Base-by-base conservation (phyloP, 2,888 invertebrate species). In the Tipula lateralis region DNA sequence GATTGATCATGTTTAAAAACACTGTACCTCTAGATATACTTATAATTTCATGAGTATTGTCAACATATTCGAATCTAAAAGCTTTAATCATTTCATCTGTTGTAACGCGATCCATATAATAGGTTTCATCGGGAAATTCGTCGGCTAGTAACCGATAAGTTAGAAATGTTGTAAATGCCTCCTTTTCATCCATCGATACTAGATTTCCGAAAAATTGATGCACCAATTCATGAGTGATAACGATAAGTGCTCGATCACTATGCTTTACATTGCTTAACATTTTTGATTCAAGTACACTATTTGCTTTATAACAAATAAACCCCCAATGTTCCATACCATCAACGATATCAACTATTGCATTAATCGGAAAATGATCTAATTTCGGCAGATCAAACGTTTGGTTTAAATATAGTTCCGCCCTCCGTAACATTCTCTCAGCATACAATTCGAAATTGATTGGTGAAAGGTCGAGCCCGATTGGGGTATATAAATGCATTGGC, bases 281-380 rank as follows among this genome's bases (percentile, higher is more conserved):
- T 13, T n/a, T 12, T 29, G 29, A 30, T 82, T 9, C 5, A n/a
- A 32, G 5, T 30, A 30, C 29, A 16, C 29, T 13, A 82, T 30
- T 30, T 32, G 32, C 82, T 16, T 82, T 32, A 13, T 82, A n/a
- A 16, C n/a, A 88, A 84, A 96, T 94, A 82, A 97, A 89, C 4
- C 97, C 97, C 97, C 97, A 97, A 88, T 97, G 98, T 88, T 98
- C 97, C 97, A 97, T 97, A 50, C 96, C n/a, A n/a, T n/a, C n/a
- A n/a, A n/a, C n/a, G n/a, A n/a, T n/a, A n/a, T n/a, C n/a, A n/a
- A n/a, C 97, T 19, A 95, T 95, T 86, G 95, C 94, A 30, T 93
- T 92, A 87, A 97, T 93, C 0, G 96, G 96, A 1, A 95, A 94
- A 94, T 97, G 95, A 88, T 98, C 97, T 87, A 96, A 92, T 90